Percentiles rank a stretch among this genome's conserved stretches.
Evolutionary conservation across 2,113 vertebrate species (phyloP).

Genomic region (Tonatia bakeri): DNA sequence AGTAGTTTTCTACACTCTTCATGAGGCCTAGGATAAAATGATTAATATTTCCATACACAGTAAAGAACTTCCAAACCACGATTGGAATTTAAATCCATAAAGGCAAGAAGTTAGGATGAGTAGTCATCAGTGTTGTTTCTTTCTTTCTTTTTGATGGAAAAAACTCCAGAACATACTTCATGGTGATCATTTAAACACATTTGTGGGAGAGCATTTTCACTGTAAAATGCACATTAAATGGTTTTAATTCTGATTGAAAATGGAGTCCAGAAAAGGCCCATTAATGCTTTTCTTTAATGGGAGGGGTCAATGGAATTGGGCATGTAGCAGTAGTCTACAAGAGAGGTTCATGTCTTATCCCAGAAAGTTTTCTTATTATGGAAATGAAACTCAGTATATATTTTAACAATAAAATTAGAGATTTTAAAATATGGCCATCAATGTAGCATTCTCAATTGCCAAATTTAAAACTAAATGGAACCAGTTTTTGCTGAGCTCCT

Average conservation of each 20-base stretch:
- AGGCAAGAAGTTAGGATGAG: not conserved
- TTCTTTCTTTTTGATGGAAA: not conserved
- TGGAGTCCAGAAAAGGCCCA: not conserved
- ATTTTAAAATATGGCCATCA: conserved; percentile 7
- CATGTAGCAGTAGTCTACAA: not conserved
- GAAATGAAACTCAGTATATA: not conserved
- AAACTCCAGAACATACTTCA: not conserved
- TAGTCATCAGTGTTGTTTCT: not conserved
- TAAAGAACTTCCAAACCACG: not conserved
- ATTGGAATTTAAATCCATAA: not conserved
- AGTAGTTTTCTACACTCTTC: not conserved
- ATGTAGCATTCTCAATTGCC: not conserved
- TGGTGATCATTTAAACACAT: not conserved
- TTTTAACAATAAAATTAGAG: not conserved
- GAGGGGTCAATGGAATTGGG: not conserved
- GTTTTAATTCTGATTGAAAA: not conserved
- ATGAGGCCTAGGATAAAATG: not conserved
- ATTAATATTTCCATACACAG: not conserved
- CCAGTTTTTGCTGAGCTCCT: not conserved
- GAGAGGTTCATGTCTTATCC: not conserved
- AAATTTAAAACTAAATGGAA: conserved; percentile 6
- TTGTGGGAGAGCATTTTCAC: not conserved
- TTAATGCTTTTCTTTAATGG: not conserved
- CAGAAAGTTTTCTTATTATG: conserved; percentile 25
- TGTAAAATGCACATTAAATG: not conserved